Conservation (phyloP, 2,888 invertebrate genomes). For the Drosophila pullipes region DNA sequence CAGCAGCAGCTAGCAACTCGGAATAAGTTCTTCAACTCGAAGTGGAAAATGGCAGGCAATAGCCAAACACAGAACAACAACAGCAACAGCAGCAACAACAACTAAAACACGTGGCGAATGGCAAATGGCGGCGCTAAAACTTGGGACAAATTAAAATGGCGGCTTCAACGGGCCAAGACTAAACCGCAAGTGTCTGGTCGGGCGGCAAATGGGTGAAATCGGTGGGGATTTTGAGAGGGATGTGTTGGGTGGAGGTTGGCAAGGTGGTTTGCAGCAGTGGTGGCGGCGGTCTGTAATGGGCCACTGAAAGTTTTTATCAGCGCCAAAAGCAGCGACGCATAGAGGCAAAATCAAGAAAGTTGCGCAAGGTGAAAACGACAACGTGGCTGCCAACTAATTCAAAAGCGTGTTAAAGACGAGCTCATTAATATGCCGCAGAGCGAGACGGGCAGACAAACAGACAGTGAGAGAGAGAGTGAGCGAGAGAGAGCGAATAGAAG, state of each 20-base stretch:
- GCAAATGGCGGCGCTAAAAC: constrained; percentile 60
- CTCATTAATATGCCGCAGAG: constrained; percentile 75
- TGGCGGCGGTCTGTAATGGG: constrained; percentile 11
- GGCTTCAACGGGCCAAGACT: constrained; percentile 39
- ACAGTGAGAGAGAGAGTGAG: not conserved
- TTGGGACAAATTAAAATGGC: constrained; percentile 74
- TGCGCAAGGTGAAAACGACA: constrained; percentile 69
- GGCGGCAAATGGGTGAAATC: constrained; percentile 5
- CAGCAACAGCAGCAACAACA: not conserved
- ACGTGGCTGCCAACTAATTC: constrained; percentile 74
- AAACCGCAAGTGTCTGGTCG: constrained; percentile 58
- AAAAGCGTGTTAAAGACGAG: constrained; percentile 78
- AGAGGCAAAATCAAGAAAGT: constrained; percentile 59
- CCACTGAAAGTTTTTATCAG: constrained; percentile 56
- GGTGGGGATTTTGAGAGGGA: not conserved
- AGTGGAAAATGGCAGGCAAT: constrained; percentile 37
- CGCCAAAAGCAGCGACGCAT: constrained; percentile 39
- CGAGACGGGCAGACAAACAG: constrained; percentile 1
- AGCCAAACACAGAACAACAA: constrained; percentile 18
- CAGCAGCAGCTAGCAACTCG: constrained; percentile 24
- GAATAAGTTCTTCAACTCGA: constrained; percentile 32
- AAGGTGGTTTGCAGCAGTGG: not conserved
- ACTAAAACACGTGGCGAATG: constrained; percentile 52
- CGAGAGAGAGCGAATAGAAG: not conserved
- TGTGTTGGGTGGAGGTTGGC: not conserved